These are phyloP conservation scores for Gambusia holbrooki DNA, from an alignment of 2,113 vertebrate species.

Conservation along the genomic window DNA sequence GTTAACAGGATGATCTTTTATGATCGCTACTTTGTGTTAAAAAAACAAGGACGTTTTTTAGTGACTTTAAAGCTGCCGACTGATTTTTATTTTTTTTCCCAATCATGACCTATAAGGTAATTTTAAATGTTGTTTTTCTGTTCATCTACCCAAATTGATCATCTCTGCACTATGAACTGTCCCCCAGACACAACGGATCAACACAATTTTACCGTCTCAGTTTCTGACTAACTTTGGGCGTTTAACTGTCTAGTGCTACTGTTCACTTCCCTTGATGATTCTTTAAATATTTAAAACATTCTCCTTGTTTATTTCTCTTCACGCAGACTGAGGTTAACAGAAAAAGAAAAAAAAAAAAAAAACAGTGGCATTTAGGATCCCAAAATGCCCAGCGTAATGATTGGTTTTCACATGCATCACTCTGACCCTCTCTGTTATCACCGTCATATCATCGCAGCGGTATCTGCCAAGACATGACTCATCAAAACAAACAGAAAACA, in stretches of 20 bases:
- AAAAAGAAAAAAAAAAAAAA: not conserved
- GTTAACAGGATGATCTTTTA: too few species aligned
- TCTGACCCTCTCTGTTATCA: not conserved
- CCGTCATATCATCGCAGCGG: not conserved
- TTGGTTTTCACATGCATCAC: not conserved
- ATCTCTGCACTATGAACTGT: not conserved
- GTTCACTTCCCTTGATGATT: not conserved
- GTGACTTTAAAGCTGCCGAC: too few species aligned
- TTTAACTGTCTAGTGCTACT: not conserved
- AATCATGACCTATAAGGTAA: too few species aligned
- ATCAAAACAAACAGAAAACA: slow-evolving; percentile 11
- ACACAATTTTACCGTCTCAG: not conserved
- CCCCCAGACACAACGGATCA: not conserved
- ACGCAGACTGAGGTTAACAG: not conserved
- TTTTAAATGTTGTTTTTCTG: too few species aligned
- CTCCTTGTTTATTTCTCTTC: not conserved
- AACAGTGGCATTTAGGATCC: not conserved
- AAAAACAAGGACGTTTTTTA: too few species aligned
- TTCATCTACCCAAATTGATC: not conserved
- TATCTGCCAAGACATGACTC: not conserved
- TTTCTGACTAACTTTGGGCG: not conserved
- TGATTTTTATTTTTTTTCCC: too few species aligned
- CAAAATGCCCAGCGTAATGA: not conserved
- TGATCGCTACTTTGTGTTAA: too few species aligned
- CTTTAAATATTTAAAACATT: not conserved